Conservation (phyloP, 2,888 invertebrate genomes). For the Noctua janthina region DNA sequence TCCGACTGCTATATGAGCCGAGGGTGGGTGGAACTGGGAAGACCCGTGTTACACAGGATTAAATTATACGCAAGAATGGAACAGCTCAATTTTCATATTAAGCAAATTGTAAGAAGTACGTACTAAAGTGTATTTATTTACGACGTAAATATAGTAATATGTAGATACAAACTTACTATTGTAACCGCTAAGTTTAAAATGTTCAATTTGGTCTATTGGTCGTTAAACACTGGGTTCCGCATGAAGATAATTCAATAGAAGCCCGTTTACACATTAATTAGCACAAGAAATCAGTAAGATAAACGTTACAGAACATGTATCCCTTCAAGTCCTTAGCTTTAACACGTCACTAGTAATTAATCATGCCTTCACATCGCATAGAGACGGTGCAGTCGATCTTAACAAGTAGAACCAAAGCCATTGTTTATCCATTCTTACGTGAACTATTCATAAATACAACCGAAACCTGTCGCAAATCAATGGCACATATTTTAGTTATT, state of each 20-base stretch:
- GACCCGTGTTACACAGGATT: slow-evolving; percentile 41
- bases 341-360: slow-evolving; percentile 16
- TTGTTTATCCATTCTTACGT: slow-evolving; percentile 24
- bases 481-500: slow-evolving; percentile 49
- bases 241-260: slow-evolving; percentile 3
- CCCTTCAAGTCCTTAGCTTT: slow-evolving; percentile 1
- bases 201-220: background rate
- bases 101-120: slow-evolving; percentile 32
- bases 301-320: slow-evolving; percentile 27
- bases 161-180: background rate
- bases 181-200: background rate
- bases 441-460: slow-evolving; percentile 30
- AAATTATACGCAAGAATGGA: slow-evolving; percentile 49
- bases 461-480: slow-evolving; percentile 56
- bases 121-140: slow-evolving; percentile 10
- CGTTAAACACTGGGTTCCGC: background rate
- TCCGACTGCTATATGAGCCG: slow-evolving; percentile 51
- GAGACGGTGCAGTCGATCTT: background rate
- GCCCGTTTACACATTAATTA: slow-evolving; percentile 15
- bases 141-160: slow-evolving; percentile 4
- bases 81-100: slow-evolving; percentile 48
- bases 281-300: slow-evolving; percentile 4
- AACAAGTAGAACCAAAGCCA: background rate
- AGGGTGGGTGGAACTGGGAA: slow-evolving; percentile 51
- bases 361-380: slow-evolving; percentile 5